Base-by-base conservation (phyloP, 1,140 invertebrate genomes). In the Diachasma alloeum region DNA sequence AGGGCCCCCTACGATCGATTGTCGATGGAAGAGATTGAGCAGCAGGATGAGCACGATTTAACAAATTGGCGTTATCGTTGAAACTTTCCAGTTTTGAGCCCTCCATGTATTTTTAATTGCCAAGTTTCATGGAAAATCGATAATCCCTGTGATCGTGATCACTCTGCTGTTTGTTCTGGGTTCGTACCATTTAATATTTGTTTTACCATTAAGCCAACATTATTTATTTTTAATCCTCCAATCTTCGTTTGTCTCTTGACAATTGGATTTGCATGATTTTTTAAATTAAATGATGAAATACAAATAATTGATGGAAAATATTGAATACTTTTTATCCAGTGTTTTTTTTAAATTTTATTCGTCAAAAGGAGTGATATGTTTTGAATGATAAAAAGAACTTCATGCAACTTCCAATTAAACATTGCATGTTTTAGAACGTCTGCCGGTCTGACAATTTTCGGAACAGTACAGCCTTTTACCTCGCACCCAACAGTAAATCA, bases 391-490 rank as follows among this genome's bases (percentile, higher is more conserved):
- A 11, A 13, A 42, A 42, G 3, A 13, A 13, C 9, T 42, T 11
- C 39, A 11, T 42, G 39, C 39, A 31, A 31, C 31, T 31, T 42
- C 39, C 39, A 42, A 31, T 6, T 42, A 1, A 13, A 42, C 13
- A 11, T 42, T 42, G 10, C 1, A 11, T 11, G 9, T 42, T 42
- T 11, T 42, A 13, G 39, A 11, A 42, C 39, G 39, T 42, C 39
- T 76, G 80, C 77, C 83, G 82, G 81, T 86, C 74, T 86, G 84
- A 84, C 78, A 83, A 86, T 85, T 85, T 85, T 77, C 82, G 82
- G 67, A 84, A 83, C 82, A 82, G 13, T 11, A 42, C 39, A 42
- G 80, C 42, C 79, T 78, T 77, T 75, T 80, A 80, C 76, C 76
- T 26, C 59, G 19, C 59, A 44, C 48, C 48, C 70, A 81, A 85